Base-by-base conservation (phyloP, 2,888 invertebrate species). In the Drosophila lacicola region DNA sequence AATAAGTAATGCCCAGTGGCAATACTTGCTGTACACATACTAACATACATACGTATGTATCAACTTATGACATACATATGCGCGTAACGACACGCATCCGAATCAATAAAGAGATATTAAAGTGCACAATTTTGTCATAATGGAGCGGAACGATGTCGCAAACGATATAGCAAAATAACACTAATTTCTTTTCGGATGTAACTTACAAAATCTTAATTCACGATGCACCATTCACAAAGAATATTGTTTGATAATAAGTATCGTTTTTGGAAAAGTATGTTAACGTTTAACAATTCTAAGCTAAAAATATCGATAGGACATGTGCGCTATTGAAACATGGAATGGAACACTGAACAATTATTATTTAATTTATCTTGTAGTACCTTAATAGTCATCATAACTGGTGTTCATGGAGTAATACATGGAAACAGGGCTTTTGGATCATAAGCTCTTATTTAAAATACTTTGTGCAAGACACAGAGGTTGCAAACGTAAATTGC, bases 171-270 rank as follows among this genome's bases (percentile, higher is more conserved):
- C 50, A 21, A 29, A 8, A 29, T 29, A 8, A 2, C 29, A 29
- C 29, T 9, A 9, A 34, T 19, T 21, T 33, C 14, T 44, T 37
- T 14, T 45, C 29, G 14, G 19, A 34, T 36, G 8, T n/a, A 17
- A 21, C 63, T 64, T 63, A 64, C 63, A 39, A 66, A 8, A 37
- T 65, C 39, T 66, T 50, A 51, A 51, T 44, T 49, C 42, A 25
- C 17, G 42, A 49, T 64, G 65, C 42, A 63, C 39, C 29, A 29
- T 64, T 63, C 65, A 49, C 36, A 33, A 42, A 54, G 29, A 51
- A 51, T 37, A 42, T 54, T 42, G 39, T 29, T 51, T 51, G 33
- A 36, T 51, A 51, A 41, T 54, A 54, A 54, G 42, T 17, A n/a
- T 9, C 39, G 46, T 41, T 41, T 21, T 19, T 41, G 62, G 21